Evolutionary conservation across 2,113 vertebrate species (phyloP).

Genomic region (Takifugu bimaculatus): DNA sequence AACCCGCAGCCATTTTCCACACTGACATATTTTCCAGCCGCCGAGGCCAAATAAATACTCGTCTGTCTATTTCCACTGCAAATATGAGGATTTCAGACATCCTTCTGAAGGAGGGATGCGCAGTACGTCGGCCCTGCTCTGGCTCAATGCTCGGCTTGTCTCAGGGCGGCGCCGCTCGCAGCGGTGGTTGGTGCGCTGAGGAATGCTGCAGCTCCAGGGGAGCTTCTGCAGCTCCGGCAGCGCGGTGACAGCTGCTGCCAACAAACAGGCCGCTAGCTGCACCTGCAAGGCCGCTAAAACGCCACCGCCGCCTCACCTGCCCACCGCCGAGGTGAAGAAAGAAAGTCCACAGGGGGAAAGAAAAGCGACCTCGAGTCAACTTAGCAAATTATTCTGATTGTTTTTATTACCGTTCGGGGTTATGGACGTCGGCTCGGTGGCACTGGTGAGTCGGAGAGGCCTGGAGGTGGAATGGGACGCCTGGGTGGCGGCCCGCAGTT

Average conservation of each 20-base stretch:
- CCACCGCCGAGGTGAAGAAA: background rate
- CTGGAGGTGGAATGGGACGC: constrained; percentile 81
- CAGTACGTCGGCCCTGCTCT: constrained; percentile 51
- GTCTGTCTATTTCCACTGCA: constrained; percentile 2
- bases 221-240: constrained; percentile 65
- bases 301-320: background rate
- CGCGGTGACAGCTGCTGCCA: constrained; percentile 68
- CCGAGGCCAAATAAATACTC: too few relatives aligned
- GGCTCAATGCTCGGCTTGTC: constrained; percentile 63
- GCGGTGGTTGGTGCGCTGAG: constrained; percentile 55
- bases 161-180: constrained; percentile 50
- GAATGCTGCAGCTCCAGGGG: constrained; percentile 56
- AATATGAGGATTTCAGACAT: constrained; percentile 24
- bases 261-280: constrained; percentile 43
- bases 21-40: background rate
- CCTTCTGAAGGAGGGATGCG: constrained; percentile 36
- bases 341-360: too few relatives aligned
- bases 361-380: constrained; percentile 18
- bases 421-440: constrained; percentile 41
- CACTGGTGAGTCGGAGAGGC: constrained; percentile 35
- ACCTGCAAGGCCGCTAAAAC: constrained; percentile 30
- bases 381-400: constrained; percentile 3
- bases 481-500: constrained; percentile 84
- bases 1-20: background rate
- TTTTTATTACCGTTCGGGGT: constrained; percentile 53